Percentiles rank a stretch among this genome's conserved stretches.
These are phyloP conservation scores for Liparis tanakae DNA, from an alignment of 2,797 vertebrate genomes.

Conservation along the genomic window DNA sequence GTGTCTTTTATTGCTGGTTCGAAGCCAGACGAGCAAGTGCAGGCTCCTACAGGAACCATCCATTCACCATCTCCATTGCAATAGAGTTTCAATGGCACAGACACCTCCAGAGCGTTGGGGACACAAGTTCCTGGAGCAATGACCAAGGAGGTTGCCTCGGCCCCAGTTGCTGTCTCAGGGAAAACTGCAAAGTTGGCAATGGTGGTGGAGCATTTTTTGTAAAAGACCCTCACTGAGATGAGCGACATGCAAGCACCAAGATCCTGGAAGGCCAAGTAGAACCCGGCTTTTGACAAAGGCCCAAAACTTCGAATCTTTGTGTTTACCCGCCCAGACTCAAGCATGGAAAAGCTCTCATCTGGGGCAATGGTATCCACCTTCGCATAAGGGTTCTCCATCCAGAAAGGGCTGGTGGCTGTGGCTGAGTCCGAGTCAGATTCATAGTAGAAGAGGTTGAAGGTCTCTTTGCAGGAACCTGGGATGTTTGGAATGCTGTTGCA, in stretches of 20 bases:
- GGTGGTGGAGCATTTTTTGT: constrained; percentile 96
- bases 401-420: constrained; percentile 93
- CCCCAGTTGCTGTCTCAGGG: constrained; percentile 95
- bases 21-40: constrained; percentile 93
- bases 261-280: constrained; percentile 98
- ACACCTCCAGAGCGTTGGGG: constrained; percentile 92
- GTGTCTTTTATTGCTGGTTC: constrained; percentile 92
- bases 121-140: constrained; percentile 96
- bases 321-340: constrained; percentile 92
- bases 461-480: constrained; percentile 98
- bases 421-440: constrained; percentile 96
- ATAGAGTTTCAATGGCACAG: constrained; percentile 95
- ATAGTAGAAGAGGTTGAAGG: constrained; percentile 98
- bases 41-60: constrained; percentile 97
- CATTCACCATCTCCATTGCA: constrained; percentile 97
- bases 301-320: constrained; percentile 97
- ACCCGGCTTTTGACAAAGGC: constrained; percentile 94
- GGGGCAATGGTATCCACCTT: constrained; percentile 99
- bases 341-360: constrained; percentile 93
- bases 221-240: constrained; percentile 96
- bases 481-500: constrained; percentile 99
- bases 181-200: constrained; percentile 95
- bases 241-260: constrained; percentile 97
- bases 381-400: constrained; percentile 99
- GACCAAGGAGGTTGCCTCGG: constrained; percentile 95